These are phyloP conservation scores for Lineus longissimus DNA, from an alignment of 1,140 invertebrate genomes.

Conservation along the genomic window DNA sequence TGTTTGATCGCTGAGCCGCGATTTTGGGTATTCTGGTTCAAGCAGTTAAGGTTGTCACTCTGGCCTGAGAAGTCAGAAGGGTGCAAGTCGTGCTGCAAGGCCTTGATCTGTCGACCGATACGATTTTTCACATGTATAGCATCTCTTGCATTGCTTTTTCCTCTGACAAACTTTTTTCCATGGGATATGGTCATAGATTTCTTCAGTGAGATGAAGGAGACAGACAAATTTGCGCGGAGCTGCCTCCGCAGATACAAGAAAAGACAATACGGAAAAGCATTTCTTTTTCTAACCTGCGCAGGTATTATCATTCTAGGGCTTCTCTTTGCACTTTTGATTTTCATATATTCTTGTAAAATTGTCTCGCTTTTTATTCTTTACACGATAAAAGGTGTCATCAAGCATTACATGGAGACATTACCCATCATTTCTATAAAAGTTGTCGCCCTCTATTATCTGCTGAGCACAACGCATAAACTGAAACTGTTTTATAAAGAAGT, in stretches of 20 bases:
- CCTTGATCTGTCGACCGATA: neutral
- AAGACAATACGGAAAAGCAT: neutral
- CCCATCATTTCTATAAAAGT: conserved; percentile 6
- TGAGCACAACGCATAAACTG: conserved; percentile 4
- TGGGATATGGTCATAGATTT: neutral
- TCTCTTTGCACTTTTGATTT: conserved; percentile 12
- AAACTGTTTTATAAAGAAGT: neutral
- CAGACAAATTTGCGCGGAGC: neutral
- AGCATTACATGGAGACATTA: conserved; percentile 7
- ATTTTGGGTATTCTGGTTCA: conserved; percentile 14
- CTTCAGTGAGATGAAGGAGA: neutral
- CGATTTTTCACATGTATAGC: neutral
- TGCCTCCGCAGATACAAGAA: neutral
- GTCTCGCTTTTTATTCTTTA: conserved; percentile 9
- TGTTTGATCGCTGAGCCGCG: conserved; percentile 10
- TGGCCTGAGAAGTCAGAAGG: neutral
- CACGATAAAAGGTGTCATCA: conserved; percentile 12
- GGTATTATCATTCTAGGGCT: conserved; percentile 3
- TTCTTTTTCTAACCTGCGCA: neutral
- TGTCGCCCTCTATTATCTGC: conserved; percentile 6
- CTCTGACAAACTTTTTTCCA: conserved; percentile 10
- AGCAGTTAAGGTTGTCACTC: neutral
- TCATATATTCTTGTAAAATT: conserved; percentile 5
- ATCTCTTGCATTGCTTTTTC: conserved; percentile 2
- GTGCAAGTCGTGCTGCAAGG: neutral